A percentile compares a stretch with the other conserved stretches of the same genome.
Evolutionary conservation across 2,797 vertebrate species (phyloP).

Genomic region (Tolypeutes matacus): DNA sequence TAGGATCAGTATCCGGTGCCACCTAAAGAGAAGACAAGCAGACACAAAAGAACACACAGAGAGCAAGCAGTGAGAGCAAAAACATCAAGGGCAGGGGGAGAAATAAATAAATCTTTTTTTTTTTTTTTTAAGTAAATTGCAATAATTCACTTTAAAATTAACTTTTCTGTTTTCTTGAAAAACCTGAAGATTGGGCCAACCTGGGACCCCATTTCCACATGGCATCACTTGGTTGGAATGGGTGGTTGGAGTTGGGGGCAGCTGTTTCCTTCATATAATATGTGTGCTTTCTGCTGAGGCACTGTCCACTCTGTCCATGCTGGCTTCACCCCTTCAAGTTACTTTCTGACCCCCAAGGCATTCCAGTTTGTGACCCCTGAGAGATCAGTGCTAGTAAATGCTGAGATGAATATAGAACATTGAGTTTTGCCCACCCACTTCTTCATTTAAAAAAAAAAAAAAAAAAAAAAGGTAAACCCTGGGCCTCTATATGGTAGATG

Average conservation of each 20-base stretch:
- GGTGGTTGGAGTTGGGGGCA: background rate
- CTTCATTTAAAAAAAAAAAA: background rate
- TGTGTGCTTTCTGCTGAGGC: background rate
- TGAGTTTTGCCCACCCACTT: background rate
- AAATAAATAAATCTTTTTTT: too few relatives aligned
- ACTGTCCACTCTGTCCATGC: too few relatives aligned
- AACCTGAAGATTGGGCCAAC: background rate
- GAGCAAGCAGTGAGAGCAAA: too few relatives aligned
- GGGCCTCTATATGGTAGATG: too few relatives aligned
- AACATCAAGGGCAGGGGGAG: too few relatives aligned
- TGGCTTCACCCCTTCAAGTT: background rate
- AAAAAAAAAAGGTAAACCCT: background rate
- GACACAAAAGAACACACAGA: too few relatives aligned
- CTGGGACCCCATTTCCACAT: background rate
- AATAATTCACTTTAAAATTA: constrained; percentile 48
- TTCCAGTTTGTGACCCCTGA: background rate
- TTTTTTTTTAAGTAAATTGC: background rate
- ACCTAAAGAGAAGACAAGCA: too few relatives aligned
- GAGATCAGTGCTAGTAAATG: background rate
- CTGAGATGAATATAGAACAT: background rate
- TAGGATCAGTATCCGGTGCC: too few relatives aligned
- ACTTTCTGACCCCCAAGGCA: background rate
- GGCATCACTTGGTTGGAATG: background rate
- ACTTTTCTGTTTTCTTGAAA: constrained; percentile 62
- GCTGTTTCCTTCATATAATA: background rate